phyloP scores from a whole-genome alignment of 2,113 vertebrate species.

The Plecotus auritus region DNA sequence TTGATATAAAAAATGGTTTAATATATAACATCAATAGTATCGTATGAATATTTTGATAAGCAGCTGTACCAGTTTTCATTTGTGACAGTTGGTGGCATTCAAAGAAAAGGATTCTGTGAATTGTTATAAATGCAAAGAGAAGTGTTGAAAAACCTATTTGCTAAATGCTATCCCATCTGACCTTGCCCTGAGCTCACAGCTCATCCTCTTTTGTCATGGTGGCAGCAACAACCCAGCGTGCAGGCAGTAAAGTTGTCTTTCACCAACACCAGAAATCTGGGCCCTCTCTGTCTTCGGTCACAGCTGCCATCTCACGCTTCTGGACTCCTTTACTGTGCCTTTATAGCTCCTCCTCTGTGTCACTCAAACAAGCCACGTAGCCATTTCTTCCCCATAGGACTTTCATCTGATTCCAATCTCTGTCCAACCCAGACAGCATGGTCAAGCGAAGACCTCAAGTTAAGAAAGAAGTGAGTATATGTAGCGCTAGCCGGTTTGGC shows the following conservation, averaged over 20 bases:
- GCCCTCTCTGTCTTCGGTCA: neutral
- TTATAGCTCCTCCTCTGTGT: neutral
- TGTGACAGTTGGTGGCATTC: slow-evolving; percentile 80
- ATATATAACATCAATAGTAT: slow-evolving; percentile 79
- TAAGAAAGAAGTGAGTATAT: neutral
- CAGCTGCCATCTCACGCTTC: neutral
- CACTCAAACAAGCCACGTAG: neutral
- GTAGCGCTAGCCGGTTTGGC: too few relatives aligned
- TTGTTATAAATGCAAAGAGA: slow-evolving; percentile 84
- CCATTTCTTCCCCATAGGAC: neutral
- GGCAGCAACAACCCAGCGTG: neutral
- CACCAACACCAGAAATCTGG: neutral
- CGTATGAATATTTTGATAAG: slow-evolving; percentile 87
- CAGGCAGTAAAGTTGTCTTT: neutral
- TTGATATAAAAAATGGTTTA: slow-evolving; percentile 81
- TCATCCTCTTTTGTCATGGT: neutral
- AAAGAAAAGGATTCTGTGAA: slow-evolving; percentile 79
- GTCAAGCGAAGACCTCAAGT: neutral
- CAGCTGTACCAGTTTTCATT: slow-evolving; percentile 84
- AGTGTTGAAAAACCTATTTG: slow-evolving; percentile 87
- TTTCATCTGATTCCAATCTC: neutral
- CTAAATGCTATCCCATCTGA: slow-evolving; percentile 63
- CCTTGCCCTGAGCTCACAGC: neutral
- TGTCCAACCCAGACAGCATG: neutral
- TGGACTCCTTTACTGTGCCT: neutral